Base-by-base conservation (phyloP, 2,113 vertebrate genomes). In the Ailuropoda melanoleuca region DNA sequence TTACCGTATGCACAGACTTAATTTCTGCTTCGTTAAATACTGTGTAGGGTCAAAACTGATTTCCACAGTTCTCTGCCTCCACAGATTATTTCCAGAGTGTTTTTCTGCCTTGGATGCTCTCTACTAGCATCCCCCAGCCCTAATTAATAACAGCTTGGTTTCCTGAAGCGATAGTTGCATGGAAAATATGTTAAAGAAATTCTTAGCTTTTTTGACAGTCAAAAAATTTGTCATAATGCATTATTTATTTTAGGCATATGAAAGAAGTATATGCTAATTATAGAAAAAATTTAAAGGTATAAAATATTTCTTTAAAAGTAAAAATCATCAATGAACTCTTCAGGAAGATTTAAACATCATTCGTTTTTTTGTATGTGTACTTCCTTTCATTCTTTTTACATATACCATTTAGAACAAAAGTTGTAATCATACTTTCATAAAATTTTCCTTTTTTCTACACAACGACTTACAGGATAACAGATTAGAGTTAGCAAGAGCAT, bases 21-120 rank as follows among this genome's bases (percentile, higher is more conserved):
- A 98, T 97, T 97, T 91, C 93, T 93, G 53, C 1, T 97, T 98
- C 88, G 86, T 98, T 96, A 96, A 96, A 58, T 78, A 10, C 4
- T 80, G 48, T 56, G 81, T 46, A 58, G 23, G 80, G 64, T 97
- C 93, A 93, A 70, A 75, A 34, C 75, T 97, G 70, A 95, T 93
- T 97, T 90, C 80, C 78, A 18, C 50, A 90, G 88, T 93, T 97
- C 88, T 93, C 55, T 77, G 50, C 46, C 26, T 90, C 29, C 37
- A 62, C 66, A 26, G 93, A 86, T 64, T 62, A 48, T 53, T 97
- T 95, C 62, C 18, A 53, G 31, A 83, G 37, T 77, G 37, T 21
- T 96, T 70, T 81, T 58, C 85, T 90, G 24, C 26, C 17, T 94
- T 55, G 4, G 19, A 14, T 64, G 37, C 15, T n/a, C 15, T 96